Evolutionary conservation across 2,888 invertebrate species (phyloP), one percentile per base, ranked within the genome.

Genomic region (Rhingia rostrata): DNA sequence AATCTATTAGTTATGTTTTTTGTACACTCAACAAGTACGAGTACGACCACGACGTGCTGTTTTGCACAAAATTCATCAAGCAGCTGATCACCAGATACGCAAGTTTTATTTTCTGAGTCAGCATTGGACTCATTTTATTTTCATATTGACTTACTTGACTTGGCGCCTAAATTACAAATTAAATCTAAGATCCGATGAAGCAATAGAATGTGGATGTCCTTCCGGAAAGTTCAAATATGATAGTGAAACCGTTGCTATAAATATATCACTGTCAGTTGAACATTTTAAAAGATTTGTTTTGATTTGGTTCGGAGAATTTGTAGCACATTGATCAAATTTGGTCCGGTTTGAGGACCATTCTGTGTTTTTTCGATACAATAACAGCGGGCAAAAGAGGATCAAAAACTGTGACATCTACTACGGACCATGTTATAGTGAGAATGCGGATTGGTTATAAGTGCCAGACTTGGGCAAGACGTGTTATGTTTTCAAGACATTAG

Each of bases 41-140:
- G 58, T 69, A 69, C 67, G 56, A 22, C 22, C 56, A 69, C 67
- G 56, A 22, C 22, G 56, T 56, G 67, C 22, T 9, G 6, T 45
- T 56, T 56, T 10, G 12, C 67, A 22, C 69, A 35, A 4, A 69
- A 39, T 9, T 10, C 58, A 56, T 47, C 33, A 12, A 56, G 35
- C 45, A 70, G 12, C 33, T 70, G 69, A 49, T 58, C 39, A 39
- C 49, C n/a, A 32, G 32, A 39, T 58, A 9, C 49, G 37, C 10
- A 30, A 37, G 47, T 39, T 49, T 45, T 56, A 56, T 37, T 37
- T 14, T 47, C 51, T n/a, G 30, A 51, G 45, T 35, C 35, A 35
- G 14, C 33, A 37, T 61, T 61, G 61, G 45, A 61, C 61, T 61
- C 35, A 43, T 14, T 61, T 47, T 9, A 4, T 41, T 49, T 39